phyloP scores from a whole-genome alignment of 2,113 vertebrate genomes.

The Myotis yumanensis region DNA sequence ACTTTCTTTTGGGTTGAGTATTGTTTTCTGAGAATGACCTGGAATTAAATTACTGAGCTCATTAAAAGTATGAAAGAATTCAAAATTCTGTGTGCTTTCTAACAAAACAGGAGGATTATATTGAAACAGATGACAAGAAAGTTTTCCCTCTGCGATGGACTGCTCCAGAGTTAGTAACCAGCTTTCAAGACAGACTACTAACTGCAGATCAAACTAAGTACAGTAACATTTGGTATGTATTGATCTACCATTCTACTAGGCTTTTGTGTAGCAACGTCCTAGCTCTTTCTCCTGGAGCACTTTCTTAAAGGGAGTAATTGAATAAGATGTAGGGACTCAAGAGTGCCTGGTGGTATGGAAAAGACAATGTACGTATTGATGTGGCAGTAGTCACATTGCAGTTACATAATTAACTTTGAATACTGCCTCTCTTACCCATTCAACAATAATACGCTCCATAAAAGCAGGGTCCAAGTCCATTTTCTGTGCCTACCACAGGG shows the following conservation, averaged over 20 bases:
- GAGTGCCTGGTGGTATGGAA: neutral
- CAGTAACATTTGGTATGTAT: slow-evolving; percentile 96
- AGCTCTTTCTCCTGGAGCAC: neutral
- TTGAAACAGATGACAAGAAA: slow-evolving; percentile 94
- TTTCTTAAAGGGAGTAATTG: neutral
- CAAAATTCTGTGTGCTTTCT: slow-evolving; percentile 12
- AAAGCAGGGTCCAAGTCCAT: neutral
- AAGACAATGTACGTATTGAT: fast-evolving
- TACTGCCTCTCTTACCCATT: neutral
- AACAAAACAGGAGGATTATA: slow-evolving; percentile 93
- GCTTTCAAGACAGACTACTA: slow-evolving; percentile 93
- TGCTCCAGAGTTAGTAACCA: slow-evolving; percentile 95
- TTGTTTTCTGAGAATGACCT: slow-evolving; percentile 34
- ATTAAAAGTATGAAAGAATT: neutral
- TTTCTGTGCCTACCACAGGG: neutral
- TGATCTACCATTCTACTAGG: neutral
- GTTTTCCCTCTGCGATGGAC: slow-evolving; percentile 94
- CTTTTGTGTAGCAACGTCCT: neutral
- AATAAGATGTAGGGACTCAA: neutral
- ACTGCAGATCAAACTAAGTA: slow-evolving; percentile 94
- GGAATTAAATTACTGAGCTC: neutral
- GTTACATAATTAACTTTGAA: neutral
- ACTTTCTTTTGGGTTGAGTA: neutral
- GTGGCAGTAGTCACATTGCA: neutral
- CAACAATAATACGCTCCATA: neutral